Evolutionary conservation across 2,797 vertebrate species (phyloP).

Genomic region (Anguilla marmorata): DNA sequence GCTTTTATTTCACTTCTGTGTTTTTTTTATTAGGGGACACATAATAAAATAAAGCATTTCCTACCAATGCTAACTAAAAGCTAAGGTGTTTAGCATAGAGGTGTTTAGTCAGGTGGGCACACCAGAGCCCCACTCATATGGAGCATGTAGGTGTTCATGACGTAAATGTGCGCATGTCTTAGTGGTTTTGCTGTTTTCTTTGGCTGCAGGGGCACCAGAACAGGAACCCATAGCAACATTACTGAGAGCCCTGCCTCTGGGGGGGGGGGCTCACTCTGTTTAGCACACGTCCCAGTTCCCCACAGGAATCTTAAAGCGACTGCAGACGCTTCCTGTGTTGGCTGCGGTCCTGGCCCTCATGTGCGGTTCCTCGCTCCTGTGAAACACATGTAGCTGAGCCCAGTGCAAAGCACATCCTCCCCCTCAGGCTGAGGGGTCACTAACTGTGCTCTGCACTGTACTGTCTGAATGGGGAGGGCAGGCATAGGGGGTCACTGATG

Average conservation of each 20-base stretch:
- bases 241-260: neutral
- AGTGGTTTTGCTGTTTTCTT: neutral
- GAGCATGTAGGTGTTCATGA: constrained; percentile 14
- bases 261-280: neutral
- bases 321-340: constrained; percentile 2
- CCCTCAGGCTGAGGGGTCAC: neutral
- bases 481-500: neutral
- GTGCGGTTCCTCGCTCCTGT: neutral
- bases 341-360: neutral
- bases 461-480: neutral
- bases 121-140: neutral
- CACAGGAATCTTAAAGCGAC: constrained; percentile 6
- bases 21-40: neutral
- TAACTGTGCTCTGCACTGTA: neutral
- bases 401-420: neutral
- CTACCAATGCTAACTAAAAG: neutral
- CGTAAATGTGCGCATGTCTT: neutral
- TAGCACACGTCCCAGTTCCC: neutral
- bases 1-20: neutral
- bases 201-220: neutral
- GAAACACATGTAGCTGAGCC: constrained; percentile 20
- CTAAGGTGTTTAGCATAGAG: neutral
- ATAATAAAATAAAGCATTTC: constrained; percentile 5
- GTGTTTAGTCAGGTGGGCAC: neutral
- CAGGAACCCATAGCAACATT: neutral